Conservation (phyloP, 2,113 vertebrate species). For the Colaptes auratus region DNA sequence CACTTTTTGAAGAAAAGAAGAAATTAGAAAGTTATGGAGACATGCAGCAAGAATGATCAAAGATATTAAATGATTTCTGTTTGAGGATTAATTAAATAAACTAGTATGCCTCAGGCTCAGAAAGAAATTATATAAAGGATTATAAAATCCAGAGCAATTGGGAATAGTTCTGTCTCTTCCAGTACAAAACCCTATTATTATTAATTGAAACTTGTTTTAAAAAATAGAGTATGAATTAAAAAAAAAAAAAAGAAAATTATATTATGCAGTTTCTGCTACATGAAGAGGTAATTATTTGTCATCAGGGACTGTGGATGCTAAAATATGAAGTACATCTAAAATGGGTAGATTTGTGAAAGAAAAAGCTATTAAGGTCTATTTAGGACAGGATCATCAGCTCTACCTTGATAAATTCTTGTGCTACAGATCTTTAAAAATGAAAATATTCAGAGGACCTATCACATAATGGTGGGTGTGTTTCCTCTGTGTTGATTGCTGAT, state of each 20-base stretch:
- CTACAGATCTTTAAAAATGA: not conserved
- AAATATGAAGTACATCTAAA: not conserved
- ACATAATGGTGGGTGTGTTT: not conserved
- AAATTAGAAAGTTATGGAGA: not conserved
- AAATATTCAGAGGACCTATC: not conserved
- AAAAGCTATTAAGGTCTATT: not conserved
- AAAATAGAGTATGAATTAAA: not conserved
- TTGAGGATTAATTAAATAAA: conserved; percentile 19
- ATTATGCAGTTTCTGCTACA: not conserved
- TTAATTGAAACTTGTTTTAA: not conserved
- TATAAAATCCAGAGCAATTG: not conserved
- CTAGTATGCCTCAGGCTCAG: not conserved
- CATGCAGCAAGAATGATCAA: not conserved
- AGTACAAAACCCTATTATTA: not conserved
- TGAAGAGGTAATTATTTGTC: not conserved
- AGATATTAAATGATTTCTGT: not conserved
- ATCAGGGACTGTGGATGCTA: not conserved
- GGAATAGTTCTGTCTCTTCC: not conserved
- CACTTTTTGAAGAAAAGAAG: not conserved
- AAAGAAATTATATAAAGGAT: not conserved
- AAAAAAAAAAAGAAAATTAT: fast-evolving
- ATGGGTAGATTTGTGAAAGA: not conserved
- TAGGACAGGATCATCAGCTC: not conserved
- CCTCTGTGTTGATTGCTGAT: not conserved
- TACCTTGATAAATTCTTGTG: not conserved